Evolutionary conservation across 64 coral and sea anemone genomes (phyloP).

Genomic region (Acropora tenuis): DNA sequence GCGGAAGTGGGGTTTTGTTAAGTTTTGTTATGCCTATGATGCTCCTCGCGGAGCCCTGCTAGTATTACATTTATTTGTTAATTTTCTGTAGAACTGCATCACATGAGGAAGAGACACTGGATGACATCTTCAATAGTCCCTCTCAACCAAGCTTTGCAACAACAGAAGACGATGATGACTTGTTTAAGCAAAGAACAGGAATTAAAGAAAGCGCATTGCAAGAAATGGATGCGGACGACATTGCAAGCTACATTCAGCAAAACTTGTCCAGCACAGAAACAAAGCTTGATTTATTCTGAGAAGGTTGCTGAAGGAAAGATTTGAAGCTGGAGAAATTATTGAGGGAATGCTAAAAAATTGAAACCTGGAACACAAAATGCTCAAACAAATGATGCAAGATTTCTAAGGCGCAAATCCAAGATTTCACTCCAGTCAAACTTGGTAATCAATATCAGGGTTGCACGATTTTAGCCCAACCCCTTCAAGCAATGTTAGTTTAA

Average conservation of each 20-base stretch:
- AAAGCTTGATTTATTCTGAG: slow-evolving; percentile 75
- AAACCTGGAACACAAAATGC: not conserved
- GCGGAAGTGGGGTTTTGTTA: too few species aligned
- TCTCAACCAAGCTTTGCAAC: slow-evolving; percentile 36
- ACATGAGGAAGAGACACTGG: slow-evolving; percentile 79
- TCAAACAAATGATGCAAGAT: too few species aligned
- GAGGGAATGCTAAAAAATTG: not conserved
- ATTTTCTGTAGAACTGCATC: slow-evolving; percentile 63
- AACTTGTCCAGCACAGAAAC: slow-evolving; percentile 66
- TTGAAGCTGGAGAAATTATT: not conserved
- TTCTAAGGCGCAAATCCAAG: too few species aligned
- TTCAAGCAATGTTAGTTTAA: too few species aligned
- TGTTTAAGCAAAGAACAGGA: slow-evolving; percentile 61
- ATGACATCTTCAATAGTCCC: slow-evolving; percentile 87
- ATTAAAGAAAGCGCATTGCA: slow-evolving; percentile 9
- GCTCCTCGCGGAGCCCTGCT: too few species aligned
- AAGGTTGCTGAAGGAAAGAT: not conserved
- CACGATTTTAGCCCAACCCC: too few species aligned
- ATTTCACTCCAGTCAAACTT: too few species aligned
- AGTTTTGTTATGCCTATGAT: too few species aligned
- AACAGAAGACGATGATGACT: slow-evolving; percentile 79
- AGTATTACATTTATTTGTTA: not conserved
- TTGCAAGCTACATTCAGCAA: slow-evolving; percentile 86
- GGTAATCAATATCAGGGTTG: too few species aligned
- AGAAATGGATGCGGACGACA: slow-evolving; percentile 80